These are phyloP conservation scores for Synanthedon andrenaeformis DNA, from an alignment of 2,888 invertebrate genomes.

Conservation along the genomic window DNA sequence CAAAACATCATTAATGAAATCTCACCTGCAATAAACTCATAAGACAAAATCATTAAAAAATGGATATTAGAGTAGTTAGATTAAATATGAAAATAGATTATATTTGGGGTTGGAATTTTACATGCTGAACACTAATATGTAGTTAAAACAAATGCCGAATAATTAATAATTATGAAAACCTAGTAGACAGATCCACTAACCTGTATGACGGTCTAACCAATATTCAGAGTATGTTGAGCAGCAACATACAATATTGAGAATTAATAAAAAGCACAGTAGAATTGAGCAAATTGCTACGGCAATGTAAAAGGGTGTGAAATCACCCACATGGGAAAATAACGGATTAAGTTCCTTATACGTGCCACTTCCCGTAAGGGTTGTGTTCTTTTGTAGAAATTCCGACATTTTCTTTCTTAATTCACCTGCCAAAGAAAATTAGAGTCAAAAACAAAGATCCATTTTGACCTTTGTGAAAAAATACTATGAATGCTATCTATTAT, in stretches of 20 bases:
- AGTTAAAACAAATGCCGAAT: no score
- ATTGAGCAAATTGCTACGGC: constrained; percentile 83
- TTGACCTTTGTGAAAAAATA: no score
- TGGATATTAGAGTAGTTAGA: no score
- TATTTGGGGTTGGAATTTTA: no score
- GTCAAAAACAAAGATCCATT: constrained; percentile 5
- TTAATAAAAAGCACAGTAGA: constrained; percentile 75
- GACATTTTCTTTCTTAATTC: constrained; percentile 46
- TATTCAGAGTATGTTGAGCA: constrained; percentile 84
- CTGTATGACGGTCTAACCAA: constrained; percentile 86
- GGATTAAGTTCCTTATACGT: constrained; percentile 49
- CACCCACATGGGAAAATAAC: constrained; percentile 60
- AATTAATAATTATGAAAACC: no score
- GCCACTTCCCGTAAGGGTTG: constrained; percentile 57
- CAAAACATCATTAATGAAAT: no score
- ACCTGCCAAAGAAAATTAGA: constrained; percentile 48
- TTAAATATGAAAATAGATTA: no score
- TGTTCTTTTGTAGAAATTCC: constrained; percentile 41
- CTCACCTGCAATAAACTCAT: no score
- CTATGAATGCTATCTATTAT: no score
- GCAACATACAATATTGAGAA: constrained; percentile 83
- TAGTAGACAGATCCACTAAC: constrained; percentile 40
- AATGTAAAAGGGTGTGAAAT: constrained; percentile 89
- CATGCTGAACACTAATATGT: no score
- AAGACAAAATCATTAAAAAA: no score